Evolutionary conservation across 2,888 invertebrate genomes (phyloP), one percentile per base, ranked within the genome.

Genomic region (Leucoma salicis): DNA sequence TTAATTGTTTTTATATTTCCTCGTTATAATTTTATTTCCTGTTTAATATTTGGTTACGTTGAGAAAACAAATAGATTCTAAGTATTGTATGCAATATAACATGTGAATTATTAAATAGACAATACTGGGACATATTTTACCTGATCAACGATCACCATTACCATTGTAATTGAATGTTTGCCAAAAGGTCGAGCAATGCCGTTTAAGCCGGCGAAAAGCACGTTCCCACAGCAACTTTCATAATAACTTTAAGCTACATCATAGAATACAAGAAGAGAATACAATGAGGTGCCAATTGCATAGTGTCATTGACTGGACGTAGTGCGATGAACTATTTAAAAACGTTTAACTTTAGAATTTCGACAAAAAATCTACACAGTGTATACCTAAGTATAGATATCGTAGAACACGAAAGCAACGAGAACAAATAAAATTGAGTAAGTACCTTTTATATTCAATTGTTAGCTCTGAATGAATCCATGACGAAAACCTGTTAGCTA

Each of bases 271-370:
- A n/a, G n/a, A n/a, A n/a, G n/a, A n/a, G n/a, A n/a, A n/a, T 35
- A 51, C 55, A 55, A 51, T 53, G 47, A 18, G 14, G 27, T 21
- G 39, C 21, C 46, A 46, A 50, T 46, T 35, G 40, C 27, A 15
- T 29, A 44, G 39, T 44, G 59, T 58, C 59, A 52, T 42, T 47
- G 48, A 52, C 62, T 53, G 46, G 8, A 42, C 28, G 21, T 35
- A 39, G 53, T 47, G 36, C 51, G 46, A 49, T 48, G 53, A 53
- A 50, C 53, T 16, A 50, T 25, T 40, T 15, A 29, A 39, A 11
- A 12, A 16, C 15, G 29, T 35, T 31, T 37, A 14, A 41, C 34
- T 43, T 43, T 46, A 3, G 24, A 51, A 45, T 47, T 43, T 46
- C 16, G 25, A 28, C 31, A 14, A 29, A 27, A 27, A 27, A 29